Conservation (phyloP, 2,797 vertebrate species). For the Xenentodon cancila region DNA sequence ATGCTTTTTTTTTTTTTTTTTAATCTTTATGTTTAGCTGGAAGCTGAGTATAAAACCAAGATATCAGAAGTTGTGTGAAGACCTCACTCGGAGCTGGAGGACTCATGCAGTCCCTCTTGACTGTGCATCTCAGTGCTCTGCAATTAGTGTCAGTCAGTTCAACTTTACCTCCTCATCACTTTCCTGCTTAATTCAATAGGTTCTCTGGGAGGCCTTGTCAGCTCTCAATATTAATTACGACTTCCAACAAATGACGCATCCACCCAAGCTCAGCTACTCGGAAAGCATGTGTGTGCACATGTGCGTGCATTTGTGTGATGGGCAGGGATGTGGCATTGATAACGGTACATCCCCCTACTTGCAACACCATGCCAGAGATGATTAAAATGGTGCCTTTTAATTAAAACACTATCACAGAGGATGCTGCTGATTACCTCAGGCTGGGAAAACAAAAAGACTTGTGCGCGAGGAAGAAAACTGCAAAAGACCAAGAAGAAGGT, state of each 20-base stretch:
- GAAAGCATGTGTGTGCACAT: slow-evolving; percentile 39
- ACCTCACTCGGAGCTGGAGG: slow-evolving; percentile 25
- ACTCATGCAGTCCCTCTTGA: slow-evolving; percentile 45
- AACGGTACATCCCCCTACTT: slow-evolving; percentile 61
- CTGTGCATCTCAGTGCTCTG: slow-evolving; percentile 44
- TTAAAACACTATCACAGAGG: slow-evolving; percentile 76
- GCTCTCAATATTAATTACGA: slow-evolving; percentile 83
- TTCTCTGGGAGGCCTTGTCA: slow-evolving; percentile 75
- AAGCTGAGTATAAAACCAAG: slow-evolving; percentile 12
- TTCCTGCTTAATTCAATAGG: slow-evolving; percentile 67
- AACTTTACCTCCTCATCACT: slow-evolving; percentile 73
- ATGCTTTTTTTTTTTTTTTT: neutral
- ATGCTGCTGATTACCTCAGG: slow-evolving; percentile 69
- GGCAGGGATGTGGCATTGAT: slow-evolving; percentile 65
- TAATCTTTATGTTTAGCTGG: slow-evolving; percentile 15
- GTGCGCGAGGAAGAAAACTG: slow-evolving; percentile 10
- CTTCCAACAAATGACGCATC: slow-evolving; percentile 75
- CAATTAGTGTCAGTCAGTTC: slow-evolving; percentile 75
- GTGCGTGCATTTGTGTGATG: slow-evolving; percentile 30
- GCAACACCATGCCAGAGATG: slow-evolving; percentile 58
- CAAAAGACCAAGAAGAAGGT: slow-evolving; percentile 10
- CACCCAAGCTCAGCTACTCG: slow-evolving; percentile 63
- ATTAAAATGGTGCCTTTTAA: slow-evolving; percentile 80
- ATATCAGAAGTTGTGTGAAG: slow-evolving; percentile 33
- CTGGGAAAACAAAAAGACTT: slow-evolving; percentile 16